Conservation (phyloP, 1,140 invertebrate genomes). For the Drosophila malerkotliana region DNA sequence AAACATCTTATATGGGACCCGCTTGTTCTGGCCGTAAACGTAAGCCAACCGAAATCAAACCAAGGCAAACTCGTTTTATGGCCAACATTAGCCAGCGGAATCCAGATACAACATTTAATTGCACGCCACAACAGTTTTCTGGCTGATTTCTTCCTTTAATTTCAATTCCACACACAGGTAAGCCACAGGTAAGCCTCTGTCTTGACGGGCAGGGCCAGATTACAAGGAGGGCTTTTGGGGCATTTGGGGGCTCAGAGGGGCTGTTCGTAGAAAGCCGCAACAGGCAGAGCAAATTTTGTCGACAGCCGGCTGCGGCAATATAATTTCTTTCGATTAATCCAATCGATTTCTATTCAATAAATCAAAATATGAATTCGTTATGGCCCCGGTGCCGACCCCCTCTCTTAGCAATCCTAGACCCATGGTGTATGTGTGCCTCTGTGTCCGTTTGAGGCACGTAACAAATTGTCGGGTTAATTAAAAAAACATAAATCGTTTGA, state of each 20-base stretch:
- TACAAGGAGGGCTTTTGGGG: not conserved
- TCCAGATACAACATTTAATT: slow-evolving; percentile 60
- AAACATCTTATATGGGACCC: slow-evolving; percentile 19
- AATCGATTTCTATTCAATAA: slow-evolving; percentile 83
- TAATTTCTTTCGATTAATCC: slow-evolving; percentile 83
- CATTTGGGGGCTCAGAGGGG: not conserved
- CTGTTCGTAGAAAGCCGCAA: slow-evolving; percentile 37
- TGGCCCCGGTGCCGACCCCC: slow-evolving; percentile 47
- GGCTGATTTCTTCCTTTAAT: slow-evolving; percentile 67
- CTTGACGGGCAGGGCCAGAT: not conserved
- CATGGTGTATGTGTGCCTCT: slow-evolving; percentile 21
- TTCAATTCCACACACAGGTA: slow-evolving; percentile 58
- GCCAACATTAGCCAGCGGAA: slow-evolving; percentile 13
- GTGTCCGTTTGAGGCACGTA: slow-evolving; percentile 78
- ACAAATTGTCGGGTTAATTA: slow-evolving; percentile 84
- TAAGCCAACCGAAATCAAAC: slow-evolving; percentile 28
- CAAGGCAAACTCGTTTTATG: slow-evolving; percentile 39
- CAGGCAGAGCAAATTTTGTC: slow-evolving; percentile 58
- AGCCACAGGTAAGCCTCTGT: slow-evolving; percentile 12
- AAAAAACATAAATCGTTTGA: slow-evolving; percentile 84
- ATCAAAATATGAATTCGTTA: slow-evolving; percentile 81
- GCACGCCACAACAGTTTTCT: slow-evolving; percentile 66
- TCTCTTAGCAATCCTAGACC: slow-evolving; percentile 42
- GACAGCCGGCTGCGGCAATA: slow-evolving; percentile 66
- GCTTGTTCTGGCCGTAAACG: slow-evolving; percentile 18